Evolutionary conservation across 2,113 vertebrate species (phyloP), one percentile per base, ranked within the genome.

Genomic region (Nibea albiflora): DNA sequence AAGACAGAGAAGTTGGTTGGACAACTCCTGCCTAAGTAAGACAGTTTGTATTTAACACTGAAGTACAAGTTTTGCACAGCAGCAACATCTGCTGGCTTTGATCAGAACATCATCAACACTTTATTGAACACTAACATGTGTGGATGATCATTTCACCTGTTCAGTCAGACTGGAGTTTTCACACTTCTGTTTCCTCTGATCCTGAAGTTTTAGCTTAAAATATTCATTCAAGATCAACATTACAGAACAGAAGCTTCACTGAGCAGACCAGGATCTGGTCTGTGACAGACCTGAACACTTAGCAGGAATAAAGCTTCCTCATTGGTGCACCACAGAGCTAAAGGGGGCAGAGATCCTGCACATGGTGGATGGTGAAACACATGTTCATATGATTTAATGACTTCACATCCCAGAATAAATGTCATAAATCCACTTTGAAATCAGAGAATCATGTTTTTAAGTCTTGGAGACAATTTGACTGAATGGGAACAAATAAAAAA

Each of bases 1-100:
- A 97, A 97, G 87, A 97, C 97, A 0, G 97, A 97, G 16, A 93
- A 91, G 19, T 92, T 97, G 16, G 76, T 97, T 4, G 96, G 95
- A 0, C 96, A 97, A 85, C 96, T 97, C 69, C 86, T 97, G 50
- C 97, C 97, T 12, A 95, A 93, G 96, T 97, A 65, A 71, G 88
- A 70, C 52, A 11, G 12, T 12, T n/a, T 17, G 26, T 1, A 2
- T 20, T 5, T 58, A 11, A 71, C 26, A 69, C 28, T 39, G 4
- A 61, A 39, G 11, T 42, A 50, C 39, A 49, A 0, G 44, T 14
- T 14, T 26, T 2, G 24, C 0, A 19, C 26, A 22, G 42, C 31
- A 74, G 49, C 2, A 19, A 62, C 44, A 61, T 26, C 24, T 5
- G 22, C 4, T 24, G 14, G 56, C 5, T 19, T 6, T n/a, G 11